Evolutionary conservation across 1,140 invertebrate genomes (phyloP).

Genomic region (Halictus rubicundus): DNA sequence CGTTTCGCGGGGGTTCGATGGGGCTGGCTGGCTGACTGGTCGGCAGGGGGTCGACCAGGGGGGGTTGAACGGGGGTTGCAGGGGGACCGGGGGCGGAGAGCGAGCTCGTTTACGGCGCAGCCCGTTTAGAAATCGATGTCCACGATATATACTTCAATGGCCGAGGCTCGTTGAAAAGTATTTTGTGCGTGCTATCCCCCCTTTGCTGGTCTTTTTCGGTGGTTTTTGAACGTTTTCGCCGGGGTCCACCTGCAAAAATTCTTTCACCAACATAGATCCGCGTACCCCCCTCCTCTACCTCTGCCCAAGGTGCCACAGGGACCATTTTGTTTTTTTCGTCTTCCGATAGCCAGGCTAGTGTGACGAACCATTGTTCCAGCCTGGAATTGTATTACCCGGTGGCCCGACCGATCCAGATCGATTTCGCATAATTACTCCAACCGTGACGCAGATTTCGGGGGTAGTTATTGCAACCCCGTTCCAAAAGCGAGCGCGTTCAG

Average conservation of each 20-base stretch:
- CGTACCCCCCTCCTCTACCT: no score
- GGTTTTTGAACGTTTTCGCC: slow-evolving; percentile 9
- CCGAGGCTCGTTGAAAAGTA: slow-evolving; percentile 18
- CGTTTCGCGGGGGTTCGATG: slow-evolving; percentile 53
- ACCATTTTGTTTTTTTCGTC: no score
- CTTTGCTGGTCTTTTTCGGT: neutral
- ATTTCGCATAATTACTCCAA: no score
- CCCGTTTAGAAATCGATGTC: slow-evolving; percentile 56
- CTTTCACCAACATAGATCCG: neutral
- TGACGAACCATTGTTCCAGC: no score
- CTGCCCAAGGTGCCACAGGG: no score
- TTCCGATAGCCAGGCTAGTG: no score
- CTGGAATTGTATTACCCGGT: no score
- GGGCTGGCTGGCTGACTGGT: slow-evolving; percentile 30
- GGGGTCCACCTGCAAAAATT: neutral
- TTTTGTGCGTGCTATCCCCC: slow-evolving; percentile 8
- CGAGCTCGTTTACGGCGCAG: slow-evolving; percentile 50
- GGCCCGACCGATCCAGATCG: no score
- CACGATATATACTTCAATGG: slow-evolving; percentile 35
- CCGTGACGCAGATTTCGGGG: no score
- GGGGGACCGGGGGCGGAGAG: slow-evolving; percentile 1
- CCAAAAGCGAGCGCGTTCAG: no score
- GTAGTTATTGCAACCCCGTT: no score
- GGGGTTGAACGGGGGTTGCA: neutral
- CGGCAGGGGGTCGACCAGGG: slow-evolving; percentile 25